phyloP scores from a whole-genome alignment of 2,888 invertebrate genomes.

The Creontiades dilutus region DNA sequence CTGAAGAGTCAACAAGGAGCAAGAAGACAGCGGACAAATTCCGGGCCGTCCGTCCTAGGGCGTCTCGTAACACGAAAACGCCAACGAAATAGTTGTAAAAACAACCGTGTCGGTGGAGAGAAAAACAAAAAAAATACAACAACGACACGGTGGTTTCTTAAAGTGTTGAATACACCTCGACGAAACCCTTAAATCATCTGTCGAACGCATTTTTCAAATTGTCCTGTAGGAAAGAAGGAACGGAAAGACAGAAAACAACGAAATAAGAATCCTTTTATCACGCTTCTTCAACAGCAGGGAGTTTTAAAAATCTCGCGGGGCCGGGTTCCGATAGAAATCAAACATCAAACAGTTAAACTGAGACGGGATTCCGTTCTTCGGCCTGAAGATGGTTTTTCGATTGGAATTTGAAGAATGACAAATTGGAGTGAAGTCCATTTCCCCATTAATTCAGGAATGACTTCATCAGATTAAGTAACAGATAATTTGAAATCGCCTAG shows the following conservation, averaged over 20 bases:
- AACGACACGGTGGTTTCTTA: neutral
- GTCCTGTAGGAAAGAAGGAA: neutral
- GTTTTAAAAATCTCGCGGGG: neutral
- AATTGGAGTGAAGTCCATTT: conserved; percentile 4
- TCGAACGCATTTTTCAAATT: conserved; percentile 20
- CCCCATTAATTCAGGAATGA: neutral
- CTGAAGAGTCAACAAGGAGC: conserved; percentile 9
- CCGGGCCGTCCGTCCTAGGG: neutral
- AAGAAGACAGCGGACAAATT: conserved; percentile 25
- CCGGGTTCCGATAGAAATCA: neutral
- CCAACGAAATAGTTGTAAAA: neutral
- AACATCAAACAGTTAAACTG: neutral
- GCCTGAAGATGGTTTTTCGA: conserved; percentile 5
- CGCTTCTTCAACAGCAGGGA: conserved; percentile 1
- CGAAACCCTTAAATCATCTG: conserved; percentile 7
- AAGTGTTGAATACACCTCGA: conserved; percentile 9
- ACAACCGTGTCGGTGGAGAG: neutral
- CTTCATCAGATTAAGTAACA: too few species aligned
- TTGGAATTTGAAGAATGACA: conserved; percentile 4
- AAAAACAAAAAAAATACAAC: too few species aligned
- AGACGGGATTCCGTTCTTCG: neutral
- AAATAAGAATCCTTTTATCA: neutral
- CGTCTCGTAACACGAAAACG: conserved; percentile 4
- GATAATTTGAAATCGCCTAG: too few species aligned
- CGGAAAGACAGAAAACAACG: neutral